Base-by-base conservation (phyloP, 2,797 vertebrate species). In the Myotis findleyi region DNA sequence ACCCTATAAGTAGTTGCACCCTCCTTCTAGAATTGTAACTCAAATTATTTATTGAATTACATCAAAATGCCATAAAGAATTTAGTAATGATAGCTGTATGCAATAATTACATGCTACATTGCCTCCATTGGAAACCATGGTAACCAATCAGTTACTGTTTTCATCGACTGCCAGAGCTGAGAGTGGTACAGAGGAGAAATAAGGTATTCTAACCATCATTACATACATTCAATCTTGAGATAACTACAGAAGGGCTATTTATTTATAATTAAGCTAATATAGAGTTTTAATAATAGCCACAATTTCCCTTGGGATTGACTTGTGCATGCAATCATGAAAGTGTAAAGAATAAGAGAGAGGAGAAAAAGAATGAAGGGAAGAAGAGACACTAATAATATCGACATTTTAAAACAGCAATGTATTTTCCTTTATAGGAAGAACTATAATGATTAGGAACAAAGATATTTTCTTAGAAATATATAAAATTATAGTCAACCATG, bases 121-220 rank as follows among this genome's bases (percentile, higher is more conserved):
- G 93, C 96, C 94, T 98, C 96, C 81, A 95, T 76, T 95, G 90
- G 97, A 98, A 98, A 96, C 96, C 83, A 62, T 98, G 98, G 98
- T 96, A 98, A 95, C 93, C 33, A 59, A 97, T 98, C 97, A 98
- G 95, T 92, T 95, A 96, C 94, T 97, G 96, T 92, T 98, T 98
- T 97, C 97, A 93, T 77, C 95, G 94, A 94, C 36, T 12, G 47
- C 0, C 59, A 94, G 93, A 97, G 95, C 96, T 88, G 76, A 97
- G 90, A 97, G 88, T 97, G 71, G 80, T 94, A 96, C 64, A 94
- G 66, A 92, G 89, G 90, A 79, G 92, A 96, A 96, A 92, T 89
- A 95, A 84, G 41, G 36, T 85, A 91, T 18, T 80, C 41, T 16
- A 83, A 41, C 44, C 76, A 95, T 89, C 72, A 79, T 76, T 72